Base-by-base conservation (phyloP, 1,140 invertebrate species). In the Ylistrum balloti region DNA sequence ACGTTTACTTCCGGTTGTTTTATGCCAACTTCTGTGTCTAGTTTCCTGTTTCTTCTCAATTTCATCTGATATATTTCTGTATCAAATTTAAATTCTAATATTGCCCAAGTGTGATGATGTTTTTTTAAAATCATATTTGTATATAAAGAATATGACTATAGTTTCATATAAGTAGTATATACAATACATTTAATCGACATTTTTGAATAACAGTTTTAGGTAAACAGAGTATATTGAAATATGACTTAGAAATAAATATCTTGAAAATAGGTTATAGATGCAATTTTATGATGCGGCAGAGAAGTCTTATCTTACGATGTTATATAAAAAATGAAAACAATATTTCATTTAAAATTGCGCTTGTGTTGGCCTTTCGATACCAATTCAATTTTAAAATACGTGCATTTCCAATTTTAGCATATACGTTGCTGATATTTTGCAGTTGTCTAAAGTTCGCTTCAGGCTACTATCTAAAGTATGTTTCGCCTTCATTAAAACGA, bases 401-500 rank as follows among this genome's bases (percentile, higher is more conserved):
- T 74, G 56, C 56, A 74, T 28, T 74, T n/a, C n/a, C 56, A 74
- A 74, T 74, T 74, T 74, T 74, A 28, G n/a, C n/a, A 74, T 74
- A 74, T 74, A 74, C 28, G 56, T 74, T 74, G 56, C 22, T 74
- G 56, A 74, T 74, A 17, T 74, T 74, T 74, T n/a, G 22, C 56
- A 74, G 56, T n/a, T 74, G 56, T 74, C 56, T 74, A 74, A n/a
- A 74, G 56, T 74, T 74, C 28, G 56, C 56, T 74, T 74, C 56
- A 28, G 56, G 56, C 56, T 74, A 74, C 22, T 74, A 74, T 74
- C 28, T 74, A 74, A 74, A 74, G 56, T 74, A 28, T 74, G 28
- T 74, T 74, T 28, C n/a, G 56, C 56, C 56, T 74, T 74, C 56
- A 74, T 74, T 74, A 74, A 74, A 74, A 74, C 56, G 56, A n/a